A percentile compares a stretch with the other conserved stretches of the same genome.
Conservation (phyloP, 2,888 invertebrate species). For the Nysson spinosus region DNA sequence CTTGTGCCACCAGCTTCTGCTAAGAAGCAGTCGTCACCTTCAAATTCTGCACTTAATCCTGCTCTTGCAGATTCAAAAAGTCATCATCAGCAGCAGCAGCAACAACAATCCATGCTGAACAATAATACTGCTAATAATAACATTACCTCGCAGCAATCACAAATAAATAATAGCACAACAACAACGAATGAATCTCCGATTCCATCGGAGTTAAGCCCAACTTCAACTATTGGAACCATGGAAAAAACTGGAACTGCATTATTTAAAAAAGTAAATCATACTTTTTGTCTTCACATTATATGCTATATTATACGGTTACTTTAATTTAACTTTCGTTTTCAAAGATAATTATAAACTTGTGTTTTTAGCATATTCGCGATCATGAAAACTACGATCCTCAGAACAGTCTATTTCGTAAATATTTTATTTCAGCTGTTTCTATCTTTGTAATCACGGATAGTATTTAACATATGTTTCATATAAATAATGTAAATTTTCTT, state of each 20-base stretch:
- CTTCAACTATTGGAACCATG: conserved; percentile 69
- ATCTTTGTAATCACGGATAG: no score
- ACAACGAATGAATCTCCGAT: conserved; percentile 70
- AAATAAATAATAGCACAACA: conserved; percentile 71
- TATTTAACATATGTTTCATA: no score
- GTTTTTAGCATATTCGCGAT: no score
- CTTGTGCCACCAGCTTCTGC: conserved; percentile 74
- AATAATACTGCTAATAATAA: conserved; percentile 78
- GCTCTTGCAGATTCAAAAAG: conserved; percentile 68
- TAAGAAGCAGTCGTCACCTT: conserved; percentile 71
- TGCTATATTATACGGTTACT: no score
- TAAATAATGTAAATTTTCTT: no score
- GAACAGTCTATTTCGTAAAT: no score
- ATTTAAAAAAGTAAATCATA: conserved; percentile 75
- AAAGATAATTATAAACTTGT: no score
- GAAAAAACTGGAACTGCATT: conserved; percentile 78
- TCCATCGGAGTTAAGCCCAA: conserved; percentile 67
- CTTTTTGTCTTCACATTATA: background rate
- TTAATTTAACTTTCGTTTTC: no score
- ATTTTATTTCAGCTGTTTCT: no score
- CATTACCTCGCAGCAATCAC: conserved; percentile 71
- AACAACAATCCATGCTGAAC: conserved; percentile 70
- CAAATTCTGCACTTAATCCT: conserved; percentile 68
- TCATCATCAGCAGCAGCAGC: conserved; percentile 72
- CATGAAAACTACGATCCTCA: no score